Conservation (phyloP, 2,113 vertebrate genomes). For the Hemiprocne comata region DNA sequence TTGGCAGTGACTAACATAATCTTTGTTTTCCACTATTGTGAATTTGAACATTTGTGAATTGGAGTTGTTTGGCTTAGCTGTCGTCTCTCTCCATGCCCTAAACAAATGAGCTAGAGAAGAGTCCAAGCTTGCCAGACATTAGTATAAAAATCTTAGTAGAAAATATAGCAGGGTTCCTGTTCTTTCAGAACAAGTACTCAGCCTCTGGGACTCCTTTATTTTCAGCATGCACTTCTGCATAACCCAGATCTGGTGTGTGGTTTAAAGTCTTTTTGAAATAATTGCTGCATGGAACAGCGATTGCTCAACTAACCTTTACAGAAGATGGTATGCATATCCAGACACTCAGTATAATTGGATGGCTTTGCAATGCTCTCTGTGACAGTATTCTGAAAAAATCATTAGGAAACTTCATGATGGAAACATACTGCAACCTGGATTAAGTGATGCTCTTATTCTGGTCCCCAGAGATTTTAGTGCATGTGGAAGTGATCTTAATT, state of each 20-base stretch:
- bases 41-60: neutral
- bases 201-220: neutral
- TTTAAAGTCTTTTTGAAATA: neutral
- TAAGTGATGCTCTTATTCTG: neutral
- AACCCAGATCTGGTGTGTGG: neutral
- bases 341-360: neutral
- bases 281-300: neutral
- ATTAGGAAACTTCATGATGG: neutral
- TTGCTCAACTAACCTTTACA: neutral
- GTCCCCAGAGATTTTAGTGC: neutral
- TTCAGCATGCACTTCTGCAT: neutral
- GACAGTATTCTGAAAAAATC: neutral
- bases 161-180: neutral
- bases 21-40: neutral
- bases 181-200: neutral
- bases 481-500: neutral
- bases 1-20: neutral
- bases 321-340: neutral
- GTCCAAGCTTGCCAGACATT: neutral
- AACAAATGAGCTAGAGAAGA: neutral
- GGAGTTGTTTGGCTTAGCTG: neutral
- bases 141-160: neutral
- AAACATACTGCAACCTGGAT: neutral
- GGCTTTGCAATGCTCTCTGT: neutral
- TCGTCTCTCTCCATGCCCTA: neutral